Evolutionary conservation across 2,797 vertebrate species (phyloP).

Genomic region (Scyliorhinus canicula): DNA sequence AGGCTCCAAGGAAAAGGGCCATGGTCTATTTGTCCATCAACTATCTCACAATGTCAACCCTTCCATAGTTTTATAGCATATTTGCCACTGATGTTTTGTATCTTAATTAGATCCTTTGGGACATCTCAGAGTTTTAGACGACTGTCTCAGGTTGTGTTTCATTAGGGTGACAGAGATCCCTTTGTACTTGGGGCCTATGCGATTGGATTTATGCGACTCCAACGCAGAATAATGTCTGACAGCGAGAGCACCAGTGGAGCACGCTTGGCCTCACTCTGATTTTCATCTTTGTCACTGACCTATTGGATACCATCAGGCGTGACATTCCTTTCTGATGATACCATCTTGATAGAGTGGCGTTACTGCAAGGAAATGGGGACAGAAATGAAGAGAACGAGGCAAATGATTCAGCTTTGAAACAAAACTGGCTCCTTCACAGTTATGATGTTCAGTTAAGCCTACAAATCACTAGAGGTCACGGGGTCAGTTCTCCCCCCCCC

Average conservation of each 20-base stretch:
- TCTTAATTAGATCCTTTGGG: slow-evolving; percentile 7
- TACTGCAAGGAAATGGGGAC: not conserved
- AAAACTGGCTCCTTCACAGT: not conserved
- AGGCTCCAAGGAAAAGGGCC: not conserved
- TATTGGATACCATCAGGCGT: not conserved
- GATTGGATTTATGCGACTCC: not conserved
- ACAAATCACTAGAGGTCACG: not conserved
- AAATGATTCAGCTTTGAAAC: not conserved
- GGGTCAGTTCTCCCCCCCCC: not conserved
- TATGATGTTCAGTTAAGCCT: not conserved
- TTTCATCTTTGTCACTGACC: not conserved
- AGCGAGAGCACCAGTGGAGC: not conserved
- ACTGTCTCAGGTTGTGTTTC: not conserved
- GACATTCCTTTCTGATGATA: not conserved
- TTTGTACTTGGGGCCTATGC: not conserved
- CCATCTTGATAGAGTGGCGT: not conserved
- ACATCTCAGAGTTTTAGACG: not conserved
- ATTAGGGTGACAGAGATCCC: not conserved
- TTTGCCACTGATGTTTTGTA: not conserved
- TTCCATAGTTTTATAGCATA: not conserved
- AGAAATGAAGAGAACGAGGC: not conserved
- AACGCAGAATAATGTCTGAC: not conserved
- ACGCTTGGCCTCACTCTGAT: not conserved
- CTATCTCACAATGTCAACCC: not conserved
- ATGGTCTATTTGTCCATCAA: not conserved